phyloP scores from a whole-genome alignment of 1,140 invertebrate species.

The Scylla paramamosain region DNA sequence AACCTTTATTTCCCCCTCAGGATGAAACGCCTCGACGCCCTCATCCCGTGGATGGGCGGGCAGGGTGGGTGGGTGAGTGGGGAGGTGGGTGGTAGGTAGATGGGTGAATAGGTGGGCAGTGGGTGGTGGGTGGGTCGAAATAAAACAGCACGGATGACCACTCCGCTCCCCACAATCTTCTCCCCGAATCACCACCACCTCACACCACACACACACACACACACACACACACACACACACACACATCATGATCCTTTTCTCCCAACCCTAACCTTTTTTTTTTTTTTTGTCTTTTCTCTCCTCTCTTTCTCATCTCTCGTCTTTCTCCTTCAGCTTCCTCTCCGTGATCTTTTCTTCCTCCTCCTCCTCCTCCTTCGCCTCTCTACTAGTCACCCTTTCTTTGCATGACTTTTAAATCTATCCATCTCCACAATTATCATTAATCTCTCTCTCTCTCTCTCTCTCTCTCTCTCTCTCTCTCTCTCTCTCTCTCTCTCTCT shows the following conservation, averaged over 20 bases:
- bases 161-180: neutral
- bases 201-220: constrained; percentile 27
- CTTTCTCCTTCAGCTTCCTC: neutral
- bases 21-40: neutral
- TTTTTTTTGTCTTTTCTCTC: no score
- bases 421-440: neutral
- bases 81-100: neutral
- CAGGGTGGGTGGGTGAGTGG: neutral
- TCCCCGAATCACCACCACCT: neutral
- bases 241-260: neutral
- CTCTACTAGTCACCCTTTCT: neutral
- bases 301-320: no score
- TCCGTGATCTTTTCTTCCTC: neutral
- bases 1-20: neutral
- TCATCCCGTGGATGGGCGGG: neutral
- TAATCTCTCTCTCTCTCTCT: neutral
- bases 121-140: neutral
- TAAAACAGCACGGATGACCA: neutral
- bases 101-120: neutral
- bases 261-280: neutral
- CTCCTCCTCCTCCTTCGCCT: neutral
- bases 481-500: neutral
- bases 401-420: constrained; percentile 1
- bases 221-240: constrained; percentile 26
- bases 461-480: neutral